phyloP scores from a whole-genome alignment of 2,888 invertebrate species.

The Tipula lateralis region DNA sequence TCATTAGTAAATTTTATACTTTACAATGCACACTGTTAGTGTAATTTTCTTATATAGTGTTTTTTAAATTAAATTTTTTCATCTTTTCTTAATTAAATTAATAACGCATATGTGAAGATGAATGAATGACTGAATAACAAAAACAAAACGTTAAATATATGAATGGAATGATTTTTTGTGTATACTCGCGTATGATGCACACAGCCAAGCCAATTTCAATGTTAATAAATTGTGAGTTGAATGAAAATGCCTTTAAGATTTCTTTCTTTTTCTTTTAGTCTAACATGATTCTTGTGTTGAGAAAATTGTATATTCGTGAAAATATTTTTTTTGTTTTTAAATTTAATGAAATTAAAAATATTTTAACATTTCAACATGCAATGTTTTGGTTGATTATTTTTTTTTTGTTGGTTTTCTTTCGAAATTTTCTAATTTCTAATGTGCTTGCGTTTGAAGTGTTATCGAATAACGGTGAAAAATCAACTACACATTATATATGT shows the following conservation, averaged over 20 bases:
- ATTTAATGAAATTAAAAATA: neutral
- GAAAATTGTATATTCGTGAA: neutral
- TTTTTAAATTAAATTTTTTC: neutral
- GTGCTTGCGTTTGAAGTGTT: neutral
- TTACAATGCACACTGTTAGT: neutral
- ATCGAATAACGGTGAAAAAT: neutral
- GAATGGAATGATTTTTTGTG: neutral
- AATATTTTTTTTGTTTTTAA: neutral
- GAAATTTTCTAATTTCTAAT: neutral
- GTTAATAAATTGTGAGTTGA: neutral
- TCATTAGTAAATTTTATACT: neutral
- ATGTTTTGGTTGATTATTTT: neutral
- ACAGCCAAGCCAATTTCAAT: neutral
- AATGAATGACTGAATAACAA: conserved; percentile 4
- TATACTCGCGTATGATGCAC: neutral
- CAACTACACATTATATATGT: neutral
- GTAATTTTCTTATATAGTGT: neutral
- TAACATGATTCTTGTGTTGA: neutral
- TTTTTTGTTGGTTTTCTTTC: neutral
- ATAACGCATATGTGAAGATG: conserved; percentile 6
- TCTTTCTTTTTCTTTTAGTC: neutral
- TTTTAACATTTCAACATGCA: neutral
- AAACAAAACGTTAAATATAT: neutral
- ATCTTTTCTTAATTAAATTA: neutral
- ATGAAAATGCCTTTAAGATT: neutral